Base-by-base conservation (phyloP, 2,888 invertebrate species). In the Euplagia quadripunctaria region DNA sequence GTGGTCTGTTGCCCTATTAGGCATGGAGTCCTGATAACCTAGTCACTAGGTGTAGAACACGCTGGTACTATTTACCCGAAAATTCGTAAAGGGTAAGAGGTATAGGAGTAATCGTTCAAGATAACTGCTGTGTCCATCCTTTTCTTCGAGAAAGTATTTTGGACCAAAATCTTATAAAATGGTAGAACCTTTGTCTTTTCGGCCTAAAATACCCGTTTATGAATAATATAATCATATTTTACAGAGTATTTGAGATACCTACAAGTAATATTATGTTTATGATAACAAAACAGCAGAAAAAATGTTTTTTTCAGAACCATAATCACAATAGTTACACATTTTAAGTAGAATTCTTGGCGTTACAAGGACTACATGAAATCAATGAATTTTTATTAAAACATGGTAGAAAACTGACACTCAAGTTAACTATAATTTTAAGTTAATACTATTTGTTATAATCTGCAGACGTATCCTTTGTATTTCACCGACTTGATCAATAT, bases 401-500 rank as follows among this genome's bases (percentile, higher is more conserved):
- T 20, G 9, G 12, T 4, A 61, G 12, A 31, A 12, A 61, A 61
- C 31, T 61, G 6, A 31, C 14, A 14, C 1, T 14, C 14, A 65
- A n/a, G 6, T 49, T 46, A 16, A 51, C 49, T 66, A 66, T n/a
- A 51, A 65, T 66, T 66, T 61, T 16, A 71, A 58, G 41, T 61
- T 17, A 66, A 71, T 46, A 41, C 49, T 49, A 66, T 46, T 66
- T 1, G 71, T 46, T 31, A 71, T 49, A 49, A 71, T 49, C 41
- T 66, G 71, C 41, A 71, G 55, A 41, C 71, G 71, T 71, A 71
- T 55, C 71, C 42, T 71, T 66, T 71, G 71, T 66, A 58, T 58
- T 66, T 71, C 71, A 64, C 16, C 31, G 8, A 71, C 71, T 58
- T 71, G 71, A 46, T 71, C 65, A 66, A 71, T 64, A 64, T 71